Evolutionary conservation across 2,797 vertebrate species (phyloP).

Genomic region (Falco naumanni): DNA sequence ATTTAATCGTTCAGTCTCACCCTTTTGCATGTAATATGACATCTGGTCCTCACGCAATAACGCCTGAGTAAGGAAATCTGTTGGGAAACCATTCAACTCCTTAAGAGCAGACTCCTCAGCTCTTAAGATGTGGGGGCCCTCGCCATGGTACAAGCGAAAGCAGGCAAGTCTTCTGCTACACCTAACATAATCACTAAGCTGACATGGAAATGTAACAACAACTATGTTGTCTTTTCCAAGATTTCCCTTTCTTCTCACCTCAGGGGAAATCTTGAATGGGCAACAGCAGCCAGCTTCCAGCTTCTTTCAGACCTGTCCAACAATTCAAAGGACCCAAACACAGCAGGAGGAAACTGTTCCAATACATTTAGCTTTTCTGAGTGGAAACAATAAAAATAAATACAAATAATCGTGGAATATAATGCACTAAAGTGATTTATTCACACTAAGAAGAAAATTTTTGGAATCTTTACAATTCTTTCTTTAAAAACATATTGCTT

Average conservation of each 20-base stretch:
- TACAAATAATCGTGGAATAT: not conserved
- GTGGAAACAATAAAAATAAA: not conserved
- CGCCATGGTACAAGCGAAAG: not conserved
- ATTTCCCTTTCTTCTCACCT: not conserved
- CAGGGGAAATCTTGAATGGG: not conserved
- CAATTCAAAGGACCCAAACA: not conserved
- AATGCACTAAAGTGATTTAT: not conserved
- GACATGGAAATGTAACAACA: not conserved
- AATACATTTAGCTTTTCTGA: not conserved
- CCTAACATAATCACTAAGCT: not conserved
- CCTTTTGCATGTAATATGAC: not conserved
- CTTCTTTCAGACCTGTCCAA: constrained; percentile 23
- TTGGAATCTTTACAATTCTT: not conserved
- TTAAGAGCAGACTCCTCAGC: not conserved
- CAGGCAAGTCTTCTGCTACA: not conserved
- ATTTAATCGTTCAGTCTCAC: not conserved
- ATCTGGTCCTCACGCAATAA: not conserved
- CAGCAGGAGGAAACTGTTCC: not conserved
- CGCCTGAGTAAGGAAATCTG: not conserved
- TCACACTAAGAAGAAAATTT: not conserved
- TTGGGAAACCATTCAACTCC: not conserved
- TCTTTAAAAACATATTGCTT: not conserved
- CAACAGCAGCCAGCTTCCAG: not conserved
- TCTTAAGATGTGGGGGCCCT: not conserved
- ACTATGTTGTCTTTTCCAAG: not conserved